Evolutionary conservation across 2,888 invertebrate genomes (phyloP), one percentile per base, ranked within the genome.

Genomic region (Dasypogon diadema): DNA sequence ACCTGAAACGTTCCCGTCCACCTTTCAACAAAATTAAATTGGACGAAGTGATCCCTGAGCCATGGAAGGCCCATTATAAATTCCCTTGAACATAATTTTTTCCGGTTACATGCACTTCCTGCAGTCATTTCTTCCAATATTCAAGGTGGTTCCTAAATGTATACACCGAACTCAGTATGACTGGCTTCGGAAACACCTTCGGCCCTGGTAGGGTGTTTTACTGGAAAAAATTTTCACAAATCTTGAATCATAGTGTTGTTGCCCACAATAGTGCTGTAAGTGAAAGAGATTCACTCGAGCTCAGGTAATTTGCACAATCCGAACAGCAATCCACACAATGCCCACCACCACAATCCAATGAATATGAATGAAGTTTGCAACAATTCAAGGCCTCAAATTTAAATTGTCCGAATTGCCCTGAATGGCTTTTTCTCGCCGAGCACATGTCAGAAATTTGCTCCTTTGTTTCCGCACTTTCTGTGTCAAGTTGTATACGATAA

Each of bases 401-500:
- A 42, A 42, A 12, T 12, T 8, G 42, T 12, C 42, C 42, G 42
- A 42, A 42, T 42, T 12, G 42, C n/a, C 21, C n/a, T 60, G 37
- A 46, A 24, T 24, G 46, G 46, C 18, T 65, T 65, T 65, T 65
- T 8, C 42, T 65, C 65, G 46, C 18, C 3, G 12, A 51, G 18
- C 51, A 51, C 51, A 51, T 65, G 65, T 46, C 24, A 21, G 65
- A 65, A 65, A 48, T 65, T 65, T 46, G 48, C 65, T 60, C 18
- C 37, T 34, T 37, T 46, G 24, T 65, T 65, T 37, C 26, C 48
- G 10, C 24, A 60, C 37, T 46, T 46, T 65, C 48, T 65, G 22
- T 46, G 65, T 14, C 46, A 24, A 65, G 24, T 48, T 48, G 24
- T 5, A 1, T 6, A 22, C n/a, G 8, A 24, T 46, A 46, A 65